Conservation (phyloP, 1,140 invertebrate species). For the Danaus plexippus region DNA sequence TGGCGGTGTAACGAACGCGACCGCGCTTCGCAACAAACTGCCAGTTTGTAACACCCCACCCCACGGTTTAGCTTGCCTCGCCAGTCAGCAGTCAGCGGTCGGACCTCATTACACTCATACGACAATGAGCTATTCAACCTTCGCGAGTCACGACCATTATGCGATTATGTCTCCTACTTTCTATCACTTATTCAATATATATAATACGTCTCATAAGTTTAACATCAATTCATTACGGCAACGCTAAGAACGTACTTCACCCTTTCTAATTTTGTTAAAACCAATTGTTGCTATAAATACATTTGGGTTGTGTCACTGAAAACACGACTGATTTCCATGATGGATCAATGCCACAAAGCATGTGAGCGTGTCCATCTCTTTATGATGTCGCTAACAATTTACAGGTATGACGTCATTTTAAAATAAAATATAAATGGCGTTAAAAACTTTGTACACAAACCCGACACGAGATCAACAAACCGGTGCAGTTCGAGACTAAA, state of each 20-base stretch:
- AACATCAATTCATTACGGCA: too few species aligned
- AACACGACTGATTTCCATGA: slow-evolving; percentile 5
- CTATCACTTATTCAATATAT: slow-evolving; percentile 7
- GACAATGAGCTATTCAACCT: slow-evolving; percentile 47
- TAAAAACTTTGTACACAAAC: slow-evolving; percentile 29
- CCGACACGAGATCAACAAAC: slow-evolving; percentile 13
- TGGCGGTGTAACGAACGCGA: slow-evolving; percentile 58
- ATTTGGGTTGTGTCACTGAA: neutral
- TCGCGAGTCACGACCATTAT: slow-evolving; percentile 21
- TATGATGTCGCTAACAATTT: slow-evolving; percentile 60
- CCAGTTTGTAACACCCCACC: slow-evolving; percentile 36
- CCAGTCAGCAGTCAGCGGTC: too few species aligned
- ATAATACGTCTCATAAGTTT: too few species aligned
- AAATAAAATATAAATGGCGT: slow-evolving; percentile 8
- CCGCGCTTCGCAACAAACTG: slow-evolving; percentile 57
- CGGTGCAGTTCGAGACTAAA: slow-evolving; percentile 14
- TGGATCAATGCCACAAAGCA: slow-evolving; percentile 39
- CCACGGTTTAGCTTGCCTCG: slow-evolving; percentile 28
- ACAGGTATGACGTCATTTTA: slow-evolving; percentile 39
- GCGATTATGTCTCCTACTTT: slow-evolving; percentile 4
- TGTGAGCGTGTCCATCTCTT: slow-evolving; percentile 51
- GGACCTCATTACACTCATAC: slow-evolving; percentile 29
- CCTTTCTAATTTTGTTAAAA: too few species aligned
- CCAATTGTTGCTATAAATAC: too few species aligned
- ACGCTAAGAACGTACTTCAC: too few species aligned